Percentiles rank a stretch among this genome's conserved stretches.
These are phyloP conservation scores for Sarcophaga carnaria DNA, from an alignment of 2,888 invertebrate genomes.

Conservation along the genomic window DNA sequence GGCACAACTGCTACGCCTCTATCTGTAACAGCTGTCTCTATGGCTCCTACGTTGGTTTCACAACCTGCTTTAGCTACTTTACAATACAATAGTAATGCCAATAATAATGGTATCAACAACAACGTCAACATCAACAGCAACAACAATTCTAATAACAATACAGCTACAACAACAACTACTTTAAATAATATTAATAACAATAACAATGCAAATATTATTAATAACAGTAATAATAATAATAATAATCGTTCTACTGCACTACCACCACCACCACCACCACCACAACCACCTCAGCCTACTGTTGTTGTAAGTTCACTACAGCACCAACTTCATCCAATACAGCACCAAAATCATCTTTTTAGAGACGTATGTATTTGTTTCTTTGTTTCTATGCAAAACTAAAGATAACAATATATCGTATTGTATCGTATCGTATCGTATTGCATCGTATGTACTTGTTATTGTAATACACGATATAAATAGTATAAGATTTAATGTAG, in stretches of 20 bases:
- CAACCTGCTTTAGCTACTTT: constrained; percentile 49
- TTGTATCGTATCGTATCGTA: no score
- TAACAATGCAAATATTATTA: constrained; percentile 70
- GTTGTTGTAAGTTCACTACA: constrained; percentile 82
- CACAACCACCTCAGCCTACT: constrained; percentile 79
- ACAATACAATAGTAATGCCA: constrained; percentile 52
- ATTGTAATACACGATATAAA: no score
- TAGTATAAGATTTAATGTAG: no score
- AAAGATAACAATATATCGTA: neutral
- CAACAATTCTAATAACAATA: constrained; percentile 69
- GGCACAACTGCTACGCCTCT: constrained; percentile 62
- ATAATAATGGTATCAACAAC: constrained; percentile 24
- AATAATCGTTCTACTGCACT: constrained; percentile 68
- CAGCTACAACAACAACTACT: constrained; percentile 71
- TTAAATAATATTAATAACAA: constrained; percentile 69
- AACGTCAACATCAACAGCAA: constrained; percentile 67
- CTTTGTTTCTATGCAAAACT: constrained; percentile 48
- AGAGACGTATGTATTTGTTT: constrained; percentile 82
- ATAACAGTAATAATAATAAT: constrained; percentile 69
- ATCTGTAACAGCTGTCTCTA: constrained; percentile 40
- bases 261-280: constrained; percentile 75
- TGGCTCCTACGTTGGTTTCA: constrained; percentile 38
- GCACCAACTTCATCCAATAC: constrained; percentile 82
- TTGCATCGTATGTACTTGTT: no score
- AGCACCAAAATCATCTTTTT: constrained; percentile 82